These are phyloP conservation scores for Heteromurus nitidus DNA, from an alignment of 2,888 invertebrate species.

Conservation along the genomic window DNA sequence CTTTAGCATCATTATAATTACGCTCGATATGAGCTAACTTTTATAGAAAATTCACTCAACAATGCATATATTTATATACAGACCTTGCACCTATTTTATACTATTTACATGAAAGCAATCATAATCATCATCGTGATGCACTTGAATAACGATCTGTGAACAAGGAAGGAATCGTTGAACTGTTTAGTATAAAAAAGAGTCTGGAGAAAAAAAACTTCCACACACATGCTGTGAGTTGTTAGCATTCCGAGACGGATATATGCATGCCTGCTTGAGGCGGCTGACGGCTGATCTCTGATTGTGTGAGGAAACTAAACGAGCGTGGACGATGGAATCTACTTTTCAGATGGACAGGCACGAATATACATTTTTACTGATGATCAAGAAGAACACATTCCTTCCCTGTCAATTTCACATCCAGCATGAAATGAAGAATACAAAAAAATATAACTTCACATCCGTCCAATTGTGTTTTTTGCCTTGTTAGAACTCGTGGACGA, in stretches of 20 bases:
- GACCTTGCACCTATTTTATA: slow-evolving; percentile 35
- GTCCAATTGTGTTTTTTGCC: slow-evolving; percentile 11
- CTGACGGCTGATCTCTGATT: slow-evolving; percentile 16
- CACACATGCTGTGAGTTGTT: slow-evolving; percentile 65
- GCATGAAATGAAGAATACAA: slow-evolving; percentile 19
- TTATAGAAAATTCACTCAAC: background rate
- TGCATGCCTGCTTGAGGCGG: slow-evolving; percentile 48
- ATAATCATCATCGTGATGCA: slow-evolving; percentile 31
- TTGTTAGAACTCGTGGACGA: slow-evolving; percentile 15
- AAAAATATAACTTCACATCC: slow-evolving; percentile 21
- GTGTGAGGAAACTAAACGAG: background rate
- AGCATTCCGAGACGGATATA: slow-evolving; percentile 62
- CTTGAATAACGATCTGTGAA: slow-evolving; percentile 59
- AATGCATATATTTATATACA: background rate
- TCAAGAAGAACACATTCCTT: slow-evolving; percentile 35
- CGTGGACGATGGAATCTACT: slow-evolving; percentile 41
- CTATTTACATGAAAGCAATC: slow-evolving; percentile 43
- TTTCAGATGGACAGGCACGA: slow-evolving; percentile 49
- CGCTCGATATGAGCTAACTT: slow-evolving; percentile 24
- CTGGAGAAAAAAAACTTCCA: slow-evolving; percentile 42
- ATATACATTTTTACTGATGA: slow-evolving; percentile 19
- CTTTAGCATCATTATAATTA: slow-evolving; percentile 41
- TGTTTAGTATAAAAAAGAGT: slow-evolving; percentile 39
- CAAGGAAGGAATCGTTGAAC: slow-evolving; percentile 50
- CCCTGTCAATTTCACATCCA: slow-evolving; percentile 47